Evolutionary conservation across 2,888 invertebrate genomes (phyloP).

Genomic region (Willowsia nigromaculata): DNA sequence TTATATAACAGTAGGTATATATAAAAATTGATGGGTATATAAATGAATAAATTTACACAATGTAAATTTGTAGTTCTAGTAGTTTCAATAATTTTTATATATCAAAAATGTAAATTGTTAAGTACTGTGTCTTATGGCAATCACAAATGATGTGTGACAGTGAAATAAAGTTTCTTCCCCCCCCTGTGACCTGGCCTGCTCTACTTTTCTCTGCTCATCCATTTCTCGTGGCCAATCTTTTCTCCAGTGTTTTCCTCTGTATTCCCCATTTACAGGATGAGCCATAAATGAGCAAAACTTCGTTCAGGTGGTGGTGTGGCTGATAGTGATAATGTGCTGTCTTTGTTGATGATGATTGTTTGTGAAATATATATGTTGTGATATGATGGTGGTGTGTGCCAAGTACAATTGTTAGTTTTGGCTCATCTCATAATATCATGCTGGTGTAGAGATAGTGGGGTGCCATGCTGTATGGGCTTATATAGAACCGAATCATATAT

Average conservation of each 20-base stretch:
- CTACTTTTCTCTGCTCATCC: slow-evolving; percentile 5
- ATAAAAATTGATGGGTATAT: no score
- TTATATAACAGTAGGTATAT: no score
- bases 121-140: no score
- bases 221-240: not conserved
- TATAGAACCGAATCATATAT: not conserved
- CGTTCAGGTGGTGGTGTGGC: not conserved
- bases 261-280: not conserved
- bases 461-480: not conserved
- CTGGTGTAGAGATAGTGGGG: no score
- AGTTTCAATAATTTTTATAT: no score
- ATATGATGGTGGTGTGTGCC: slow-evolving; percentile 15
- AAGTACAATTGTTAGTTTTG: slow-evolving; percentile 7
- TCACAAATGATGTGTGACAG: no score
- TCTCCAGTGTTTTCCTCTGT: not conserved
- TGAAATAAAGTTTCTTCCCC: no score
- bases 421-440: not conserved
- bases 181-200: no score
- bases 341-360: not conserved
- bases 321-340: not conserved
- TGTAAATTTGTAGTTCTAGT: no score
- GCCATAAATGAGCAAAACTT: not conserved
- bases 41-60: no score
- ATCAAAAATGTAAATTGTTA: no score
- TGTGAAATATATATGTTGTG: not conserved